Evolutionary conservation across 2,797 vertebrate species (phyloP).

Genomic region (Rousettus madagascariensis): DNA sequence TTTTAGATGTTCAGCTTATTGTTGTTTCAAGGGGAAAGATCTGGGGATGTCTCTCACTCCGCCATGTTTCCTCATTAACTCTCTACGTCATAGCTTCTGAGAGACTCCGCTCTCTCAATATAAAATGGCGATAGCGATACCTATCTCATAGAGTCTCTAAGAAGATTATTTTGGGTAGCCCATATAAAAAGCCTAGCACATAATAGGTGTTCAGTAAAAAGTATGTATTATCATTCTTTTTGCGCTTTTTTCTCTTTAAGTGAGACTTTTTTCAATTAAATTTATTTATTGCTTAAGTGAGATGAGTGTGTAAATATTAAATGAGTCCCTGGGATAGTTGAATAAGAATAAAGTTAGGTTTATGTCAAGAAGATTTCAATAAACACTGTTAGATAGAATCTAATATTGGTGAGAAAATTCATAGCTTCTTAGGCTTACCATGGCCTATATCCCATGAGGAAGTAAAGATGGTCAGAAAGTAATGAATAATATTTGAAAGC

Average conservation of each 20-base stretch:
- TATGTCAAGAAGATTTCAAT: conserved; percentile 12
- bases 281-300: conserved; percentile 42
- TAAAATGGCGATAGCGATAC: background rate
- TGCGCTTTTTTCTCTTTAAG: background rate
- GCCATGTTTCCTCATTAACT: too few relatives aligned
- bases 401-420: background rate
- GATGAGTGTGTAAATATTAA: background rate
- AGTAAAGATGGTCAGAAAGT: background rate
- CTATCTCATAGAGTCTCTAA: background rate
- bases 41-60: too few relatives aligned
- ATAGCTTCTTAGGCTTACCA: background rate
- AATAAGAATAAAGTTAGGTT: background rate
- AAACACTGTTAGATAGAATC: background rate
- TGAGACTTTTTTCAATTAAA: background rate
- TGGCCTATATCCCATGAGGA: background rate
- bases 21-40: too few relatives aligned
- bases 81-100: background rate
- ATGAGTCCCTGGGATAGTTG: background rate
- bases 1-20: too few relatives aligned
- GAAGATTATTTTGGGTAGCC: background rate
- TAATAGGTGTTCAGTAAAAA: background rate
- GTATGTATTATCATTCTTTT: background rate
- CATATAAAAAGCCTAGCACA: background rate
- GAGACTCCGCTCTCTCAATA: background rate
- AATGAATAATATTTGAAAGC: background rate